Conservation (phyloP, 2,113 vertebrate genomes). For the Synodontis membranacea region DNA sequence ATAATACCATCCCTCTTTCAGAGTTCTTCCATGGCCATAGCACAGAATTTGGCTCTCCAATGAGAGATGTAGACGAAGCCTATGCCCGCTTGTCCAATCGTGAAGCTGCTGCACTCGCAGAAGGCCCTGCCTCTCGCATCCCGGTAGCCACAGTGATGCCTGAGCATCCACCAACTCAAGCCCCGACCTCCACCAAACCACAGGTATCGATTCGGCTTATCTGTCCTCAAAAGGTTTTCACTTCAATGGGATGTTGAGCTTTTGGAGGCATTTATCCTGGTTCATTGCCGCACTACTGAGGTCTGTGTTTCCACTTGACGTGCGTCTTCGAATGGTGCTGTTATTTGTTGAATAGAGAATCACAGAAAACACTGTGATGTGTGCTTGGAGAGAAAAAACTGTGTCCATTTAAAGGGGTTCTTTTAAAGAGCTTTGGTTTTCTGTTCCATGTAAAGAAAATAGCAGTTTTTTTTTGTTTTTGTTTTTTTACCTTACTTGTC, state of each 20-base stretch:
- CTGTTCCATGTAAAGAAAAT: background rate
- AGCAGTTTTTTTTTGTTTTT: background rate
- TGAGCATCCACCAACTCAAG: constrained; percentile 80
- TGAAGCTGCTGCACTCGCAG: constrained; percentile 57
- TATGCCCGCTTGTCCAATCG: constrained; percentile 56
- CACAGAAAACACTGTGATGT: background rate
- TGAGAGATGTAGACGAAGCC: constrained; percentile 66
- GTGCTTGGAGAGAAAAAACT: background rate
- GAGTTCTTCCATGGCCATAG: constrained; percentile 72
- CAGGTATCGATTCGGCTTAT: constrained; percentile 74
- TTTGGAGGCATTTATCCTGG: constrained; percentile 18
- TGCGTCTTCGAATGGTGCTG: background rate
- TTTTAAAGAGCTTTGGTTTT: background rate
- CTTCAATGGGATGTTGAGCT: constrained; percentile 14
- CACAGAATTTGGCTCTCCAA: constrained; percentile 75
- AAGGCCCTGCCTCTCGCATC: constrained; percentile 56
- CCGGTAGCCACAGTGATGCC: constrained; percentile 77
- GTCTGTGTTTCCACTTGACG: constrained; percentile 33
- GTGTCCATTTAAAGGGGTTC: background rate
- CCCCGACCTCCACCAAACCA: constrained; percentile 78
- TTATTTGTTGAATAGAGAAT: constrained; percentile 13
- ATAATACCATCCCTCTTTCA: constrained; percentile 44
- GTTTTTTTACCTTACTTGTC: background rate
- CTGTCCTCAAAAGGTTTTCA: constrained; percentile 36
- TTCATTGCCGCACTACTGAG: constrained; percentile 10